Evolutionary conservation across 2,888 invertebrate species (phyloP).

Genomic region (Atethmia centrago): DNA sequence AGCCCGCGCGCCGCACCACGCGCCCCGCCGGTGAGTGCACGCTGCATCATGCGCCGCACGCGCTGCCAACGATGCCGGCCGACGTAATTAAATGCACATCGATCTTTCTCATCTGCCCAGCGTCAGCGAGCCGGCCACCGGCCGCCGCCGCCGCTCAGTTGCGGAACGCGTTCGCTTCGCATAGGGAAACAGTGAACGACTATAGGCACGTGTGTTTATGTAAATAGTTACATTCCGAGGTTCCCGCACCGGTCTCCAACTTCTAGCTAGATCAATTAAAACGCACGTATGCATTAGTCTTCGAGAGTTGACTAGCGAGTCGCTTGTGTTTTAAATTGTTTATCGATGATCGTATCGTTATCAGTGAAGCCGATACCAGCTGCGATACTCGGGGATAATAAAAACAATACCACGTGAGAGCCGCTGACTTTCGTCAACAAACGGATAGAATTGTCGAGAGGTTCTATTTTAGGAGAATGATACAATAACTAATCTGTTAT

Average conservation of each 20-base stretch:
- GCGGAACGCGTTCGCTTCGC: conserved; percentile 55
- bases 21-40: conserved; percentile 92
- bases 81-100: conserved; percentile 77
- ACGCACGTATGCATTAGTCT: conserved; percentile 66
- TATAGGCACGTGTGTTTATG: conserved; percentile 79
- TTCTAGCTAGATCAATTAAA: conserved; percentile 74
- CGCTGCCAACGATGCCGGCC: conserved; percentile 72
- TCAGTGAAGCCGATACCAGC: conserved; percentile 77
- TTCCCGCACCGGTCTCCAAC: conserved; percentile 69
- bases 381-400: conserved; percentile 80
- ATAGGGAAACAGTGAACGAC: conserved; percentile 58
- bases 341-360: conserved; percentile 78
- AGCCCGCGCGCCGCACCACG: conserved; percentile 91
- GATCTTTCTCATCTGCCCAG: conserved; percentile 61
- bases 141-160: conserved; percentile 54
- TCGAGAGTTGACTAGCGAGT: conserved; percentile 43
- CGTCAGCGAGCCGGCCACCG: conserved; percentile 46
- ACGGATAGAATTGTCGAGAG: conserved; percentile 79
- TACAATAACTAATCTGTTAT: conserved; percentile 84
- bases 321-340: conserved; percentile 52
- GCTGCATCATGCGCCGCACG: conserved; percentile 57
- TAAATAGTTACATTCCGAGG: conserved; percentile 82
- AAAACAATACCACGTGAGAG: conserved; percentile 89
- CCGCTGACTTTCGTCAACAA: conserved; percentile 75
- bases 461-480: conserved; percentile 84